Base-by-base conservation (phyloP, 2,797 vertebrate species). In the Chloroceryle inda region DNA sequence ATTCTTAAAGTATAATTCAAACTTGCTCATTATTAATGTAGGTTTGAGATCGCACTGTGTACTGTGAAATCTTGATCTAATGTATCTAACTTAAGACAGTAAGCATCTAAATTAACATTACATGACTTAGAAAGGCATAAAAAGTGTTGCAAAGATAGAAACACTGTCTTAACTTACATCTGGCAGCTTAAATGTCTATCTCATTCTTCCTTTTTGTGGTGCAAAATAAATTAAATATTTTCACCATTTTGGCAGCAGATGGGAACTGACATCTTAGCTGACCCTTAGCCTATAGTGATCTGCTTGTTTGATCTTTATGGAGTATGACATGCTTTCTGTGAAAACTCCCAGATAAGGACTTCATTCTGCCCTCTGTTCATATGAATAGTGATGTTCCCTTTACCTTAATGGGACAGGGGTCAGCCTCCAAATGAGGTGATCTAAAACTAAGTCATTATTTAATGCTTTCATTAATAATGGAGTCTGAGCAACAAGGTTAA, bases 391-490 rank as follows among this genome's bases (percentile, higher is more conserved):
- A 92, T 44, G 42, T 71, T 67, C 40, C 52, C 40, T 37, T 67
- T 82, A 63, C 52, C 33, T 86, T 76, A 77, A 40, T 8, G 37
- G 19, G 8, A 45, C 15, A 40, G 35, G 10, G 13, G 33, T 82
- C 52, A 82, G 63, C 26, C 15, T 44, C 8, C n/a, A 76, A 7
- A 68, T 10, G 26, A 76, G 38, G 75, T 50, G 45, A 61, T 95
- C 87, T 49, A 69, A 88, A 95, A 85, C 8, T n/a, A 49, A 81
- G 76, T 81, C 33, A 74, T 75, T 13, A 82, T 95, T 96, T 97
- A 71, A 75, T 33, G 26, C n/a, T 84, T 76, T 71, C 61, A 50
- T 69, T 85, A 90, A 69, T 55, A 72, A 11, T 16, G 35, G 24
- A 78, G 26, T 67, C 64, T 53, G 53, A 82, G 75, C 92, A 85